A percentile compares a stretch with the other conserved stretches of the same genome.
Conservation (phyloP, 2,888 invertebrate species). For the Cephus runcator region DNA sequence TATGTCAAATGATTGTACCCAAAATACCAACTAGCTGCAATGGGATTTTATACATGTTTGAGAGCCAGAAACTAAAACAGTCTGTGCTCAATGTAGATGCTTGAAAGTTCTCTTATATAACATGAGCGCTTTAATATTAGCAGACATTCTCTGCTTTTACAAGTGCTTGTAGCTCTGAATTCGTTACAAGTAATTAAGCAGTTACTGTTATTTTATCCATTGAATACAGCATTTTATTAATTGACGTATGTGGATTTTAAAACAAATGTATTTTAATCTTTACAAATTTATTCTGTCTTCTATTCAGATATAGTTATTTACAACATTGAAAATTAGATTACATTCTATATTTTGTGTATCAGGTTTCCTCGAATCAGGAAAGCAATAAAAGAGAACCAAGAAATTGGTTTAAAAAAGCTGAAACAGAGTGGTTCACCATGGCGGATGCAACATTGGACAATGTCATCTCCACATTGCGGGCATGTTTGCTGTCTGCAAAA, state of each 20-base stretch:
- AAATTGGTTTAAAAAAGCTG: conserved; percentile 1
- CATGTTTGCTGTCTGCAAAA: conserved; percentile 68
- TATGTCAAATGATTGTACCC: neutral
- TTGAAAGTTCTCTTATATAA: neutral
- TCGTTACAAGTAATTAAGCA: neutral
- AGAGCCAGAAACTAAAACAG: neutral
- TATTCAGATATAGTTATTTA: no score
- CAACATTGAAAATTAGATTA: no score
- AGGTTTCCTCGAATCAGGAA: neutral
- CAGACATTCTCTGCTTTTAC: neutral
- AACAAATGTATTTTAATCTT: no score
- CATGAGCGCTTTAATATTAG: neutral
- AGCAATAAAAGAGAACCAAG: neutral
- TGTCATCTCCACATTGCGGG: conserved; percentile 67
- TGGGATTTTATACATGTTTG: neutral
- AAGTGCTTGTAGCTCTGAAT: neutral
- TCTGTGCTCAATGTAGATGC: neutral
- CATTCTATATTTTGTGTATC: no score
- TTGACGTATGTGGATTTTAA: no score
- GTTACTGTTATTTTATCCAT: no score
- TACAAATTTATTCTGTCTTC: no score
- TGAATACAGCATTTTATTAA: no score
- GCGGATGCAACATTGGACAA: conserved; percentile 61
- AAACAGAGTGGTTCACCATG: conserved; percentile 5
- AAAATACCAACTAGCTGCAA: neutral